Percentiles rank a stretch among this genome's conserved stretches.
Evolutionary conservation across 2,797 vertebrate genomes (phyloP).

Genomic region (Echeneis naucrates): DNA sequence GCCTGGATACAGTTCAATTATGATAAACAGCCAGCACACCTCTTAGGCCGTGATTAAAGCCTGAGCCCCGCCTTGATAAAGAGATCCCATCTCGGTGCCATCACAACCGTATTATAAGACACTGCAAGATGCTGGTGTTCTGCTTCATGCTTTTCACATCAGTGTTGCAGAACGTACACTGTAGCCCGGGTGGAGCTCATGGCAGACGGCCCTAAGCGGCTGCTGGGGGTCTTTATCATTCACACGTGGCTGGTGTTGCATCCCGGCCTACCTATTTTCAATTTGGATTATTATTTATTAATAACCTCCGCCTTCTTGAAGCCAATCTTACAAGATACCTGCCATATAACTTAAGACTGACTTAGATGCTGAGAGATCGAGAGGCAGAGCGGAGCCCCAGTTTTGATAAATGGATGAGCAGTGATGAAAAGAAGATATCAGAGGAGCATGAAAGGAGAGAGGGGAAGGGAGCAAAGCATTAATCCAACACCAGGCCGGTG

Average conservation of each 20-base stretch:
- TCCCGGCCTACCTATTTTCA: conserved; percentile 80
- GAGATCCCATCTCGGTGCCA: conserved; percentile 94
- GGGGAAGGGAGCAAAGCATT: conserved; percentile 72
- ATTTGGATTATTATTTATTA: conserved; percentile 78
- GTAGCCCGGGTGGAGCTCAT: conserved; percentile 50
- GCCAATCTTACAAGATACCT: conserved; percentile 65
- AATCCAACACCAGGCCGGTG: conserved; percentile 76
- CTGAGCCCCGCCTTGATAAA: conserved; percentile 90
- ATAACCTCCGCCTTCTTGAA: conserved; percentile 68
- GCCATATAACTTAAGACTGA: conserved; percentile 63
- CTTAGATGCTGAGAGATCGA: conserved; percentile 53
- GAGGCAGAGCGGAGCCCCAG: conserved; percentile 74
- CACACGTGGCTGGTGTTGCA: conserved; percentile 87
- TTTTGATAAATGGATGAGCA: conserved; percentile 93
- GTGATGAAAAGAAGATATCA: conserved; percentile 98
- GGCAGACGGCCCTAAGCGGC: conserved; percentile 69
- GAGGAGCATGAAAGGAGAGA: conserved; percentile 90
- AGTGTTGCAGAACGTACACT: conserved; percentile 74
- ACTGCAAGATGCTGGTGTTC: conserved; percentile 74
- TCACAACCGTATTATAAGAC: conserved; percentile 92
- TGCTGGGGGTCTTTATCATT: conserved; percentile 92
- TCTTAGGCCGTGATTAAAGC: conserved; percentile 97
- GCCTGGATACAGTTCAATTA: conserved; percentile 95
- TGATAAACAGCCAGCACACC: conserved; percentile 92
- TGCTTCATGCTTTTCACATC: conserved; percentile 82